These are phyloP conservation scores for Macrophya alboannulata DNA, from an alignment of 2,888 invertebrate genomes.

Conservation along the genomic window DNA sequence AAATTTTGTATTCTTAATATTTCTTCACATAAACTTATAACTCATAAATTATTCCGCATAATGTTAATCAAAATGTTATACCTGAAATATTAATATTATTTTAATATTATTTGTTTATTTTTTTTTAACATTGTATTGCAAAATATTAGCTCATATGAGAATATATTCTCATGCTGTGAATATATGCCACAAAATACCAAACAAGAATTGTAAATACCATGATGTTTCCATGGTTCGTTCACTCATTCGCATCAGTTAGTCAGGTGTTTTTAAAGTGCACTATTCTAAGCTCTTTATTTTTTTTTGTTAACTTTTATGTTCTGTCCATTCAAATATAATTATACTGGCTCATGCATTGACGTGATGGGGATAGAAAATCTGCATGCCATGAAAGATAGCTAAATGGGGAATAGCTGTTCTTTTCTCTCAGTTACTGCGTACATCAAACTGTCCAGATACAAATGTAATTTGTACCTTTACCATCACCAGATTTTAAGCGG, in stretches of 20 bases:
- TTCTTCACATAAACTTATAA: neutral
- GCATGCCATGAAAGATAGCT: neutral
- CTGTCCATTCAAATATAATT: neutral
- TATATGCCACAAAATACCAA: neutral
- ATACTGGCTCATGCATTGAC: neutral
- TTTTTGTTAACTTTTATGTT: neutral
- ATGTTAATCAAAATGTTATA: constrained; percentile 31
- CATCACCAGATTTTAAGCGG: neutral
- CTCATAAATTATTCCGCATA: neutral
- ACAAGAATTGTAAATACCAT: constrained; percentile 5
- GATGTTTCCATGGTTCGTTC: constrained; percentile 2
- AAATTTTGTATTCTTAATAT: neutral
- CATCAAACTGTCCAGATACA: no score
- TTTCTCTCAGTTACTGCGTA: neutral
- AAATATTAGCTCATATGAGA: neutral
- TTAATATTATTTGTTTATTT: neutral
- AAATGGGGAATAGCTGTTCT: neutral
- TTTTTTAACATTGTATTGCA: neutral
- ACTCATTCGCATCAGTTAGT: neutral
- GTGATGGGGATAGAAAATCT: neutral
- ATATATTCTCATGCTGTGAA: constrained; percentile 1
- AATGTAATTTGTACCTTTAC: neutral
- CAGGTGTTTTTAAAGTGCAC: constrained; percentile 9
- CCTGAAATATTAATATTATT: constrained; percentile 12
- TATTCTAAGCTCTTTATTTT: neutral